A percentile compares a stretch with the other conserved stretches of the same genome.
phyloP scores from a whole-genome alignment of 1,140 invertebrate genomes.

The Lasaia peninsularis region DNA sequence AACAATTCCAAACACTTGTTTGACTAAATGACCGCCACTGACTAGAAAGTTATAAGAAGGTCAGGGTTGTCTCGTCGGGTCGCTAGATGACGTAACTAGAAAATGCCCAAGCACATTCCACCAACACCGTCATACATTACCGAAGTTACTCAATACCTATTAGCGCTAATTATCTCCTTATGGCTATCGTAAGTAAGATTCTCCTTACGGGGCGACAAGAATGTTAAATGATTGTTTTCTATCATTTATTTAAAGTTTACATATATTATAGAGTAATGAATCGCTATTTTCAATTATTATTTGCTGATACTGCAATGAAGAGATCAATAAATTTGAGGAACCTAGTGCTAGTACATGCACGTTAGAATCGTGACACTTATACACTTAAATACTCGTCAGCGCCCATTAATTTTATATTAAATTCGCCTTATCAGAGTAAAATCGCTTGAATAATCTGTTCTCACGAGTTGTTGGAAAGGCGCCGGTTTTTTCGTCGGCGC shows the following conservation, averaged over 20 bases:
- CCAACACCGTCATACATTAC: not conserved
- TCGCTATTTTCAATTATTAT: no score
- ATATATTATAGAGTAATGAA: no score
- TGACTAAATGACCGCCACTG: not conserved
- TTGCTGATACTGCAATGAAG: no score
- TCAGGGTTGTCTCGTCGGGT: not conserved
- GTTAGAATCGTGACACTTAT: no score
- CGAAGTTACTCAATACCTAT: not conserved
- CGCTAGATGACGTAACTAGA: slow-evolving; percentile 1
- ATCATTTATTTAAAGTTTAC: no score
- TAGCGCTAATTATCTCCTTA: not conserved
- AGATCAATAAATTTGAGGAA: no score
- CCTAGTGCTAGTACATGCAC: no score
- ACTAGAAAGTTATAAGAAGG: slow-evolving; percentile 8
- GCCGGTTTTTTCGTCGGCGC: not conserved
- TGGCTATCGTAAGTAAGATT: not conserved
- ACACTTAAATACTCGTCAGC: no score
- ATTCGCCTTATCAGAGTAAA: no score
- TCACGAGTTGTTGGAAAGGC: not conserved
- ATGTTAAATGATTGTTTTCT: not conserved
- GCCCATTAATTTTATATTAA: no score
- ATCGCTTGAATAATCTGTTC: not conserved
- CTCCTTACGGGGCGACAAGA: not conserved
- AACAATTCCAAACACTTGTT: not conserved
- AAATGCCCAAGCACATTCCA: not conserved